Evolutionary conservation across 2,888 invertebrate genomes (phyloP), one percentile per base, ranked within the genome.

Genomic region (Drosophila cognata): DNA sequence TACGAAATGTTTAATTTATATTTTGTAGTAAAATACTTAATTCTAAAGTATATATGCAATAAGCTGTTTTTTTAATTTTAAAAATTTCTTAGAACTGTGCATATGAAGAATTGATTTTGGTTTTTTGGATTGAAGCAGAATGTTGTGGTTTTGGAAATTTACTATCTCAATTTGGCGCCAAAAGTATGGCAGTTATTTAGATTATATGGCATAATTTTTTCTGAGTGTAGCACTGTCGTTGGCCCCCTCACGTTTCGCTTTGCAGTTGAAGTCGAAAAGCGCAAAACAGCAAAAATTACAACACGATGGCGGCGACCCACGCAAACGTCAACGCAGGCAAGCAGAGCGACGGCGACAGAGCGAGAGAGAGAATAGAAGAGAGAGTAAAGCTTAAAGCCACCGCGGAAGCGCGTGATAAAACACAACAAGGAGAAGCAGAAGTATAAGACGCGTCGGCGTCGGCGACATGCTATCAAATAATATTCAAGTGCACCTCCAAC

Each of bases 401-500:
- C 61, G 67, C 63, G 81, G 73, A 81, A 79, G 65, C 64, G 81
- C 73, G 73, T 79, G 62, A 78, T 73, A 56, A 65, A 70, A 61
- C 41, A 59, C n/a, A 76, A 71, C 61, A 77, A 76, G 58, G 46
- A 71, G 59, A 38, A 69, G 56, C 63, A 76, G 55, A 52, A 71
- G 55, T 38, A 72, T 56, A 56, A 64, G 57, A 10, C 58, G 57
- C 53, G 55, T 5, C 36, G 36, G 25, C 25, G 36, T 36, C 46
- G 50, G 53, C 55, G 41, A 36, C 57, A 60, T 48, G 28, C 71
- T 35, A 53, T 60, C 25, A 70, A 76, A 50, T 52, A 53, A 68
- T 53, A 66, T 80, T 76, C 71, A 80, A 80, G 71, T 66, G 62
- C 80, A 77, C 13, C 41, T 21, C 21, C 35, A 41, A 38, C 51